Percentiles rank a stretch among this genome's conserved stretches.
Evolutionary conservation across 2,888 invertebrate species (phyloP).

Genomic region (Megastigmus dorsalis): DNA sequence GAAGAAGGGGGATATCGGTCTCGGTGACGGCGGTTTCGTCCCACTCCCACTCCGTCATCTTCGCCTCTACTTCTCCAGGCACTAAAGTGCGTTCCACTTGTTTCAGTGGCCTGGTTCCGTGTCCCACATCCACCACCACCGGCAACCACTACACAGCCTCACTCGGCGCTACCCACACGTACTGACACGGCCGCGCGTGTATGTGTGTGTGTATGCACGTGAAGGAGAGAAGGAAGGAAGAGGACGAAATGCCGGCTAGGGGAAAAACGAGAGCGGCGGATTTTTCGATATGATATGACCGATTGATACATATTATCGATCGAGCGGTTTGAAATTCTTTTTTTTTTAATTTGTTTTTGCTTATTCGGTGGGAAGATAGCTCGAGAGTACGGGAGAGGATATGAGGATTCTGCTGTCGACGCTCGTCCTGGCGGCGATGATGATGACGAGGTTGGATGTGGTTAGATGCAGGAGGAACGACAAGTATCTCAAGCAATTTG

Average conservation of each 20-base stretch:
- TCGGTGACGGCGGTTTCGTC: neutral
- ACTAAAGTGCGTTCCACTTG: slow-evolving; percentile 69
- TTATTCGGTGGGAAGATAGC: neutral
- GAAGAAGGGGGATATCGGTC: neutral
- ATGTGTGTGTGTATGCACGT: neutral
- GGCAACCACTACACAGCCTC: neutral
- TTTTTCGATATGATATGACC: neutral
- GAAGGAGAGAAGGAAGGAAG: neutral
- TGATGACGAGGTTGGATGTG: neutral
- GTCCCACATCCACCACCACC: slow-evolving; percentile 66
- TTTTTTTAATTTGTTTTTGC: too few species aligned
- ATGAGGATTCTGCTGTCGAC: slow-evolving; percentile 1
- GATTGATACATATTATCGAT: neutral
- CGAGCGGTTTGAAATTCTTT: neutral
- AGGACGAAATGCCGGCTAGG: neutral
- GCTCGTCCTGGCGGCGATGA: neutral
- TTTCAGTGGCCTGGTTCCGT: slow-evolving; percentile 74
- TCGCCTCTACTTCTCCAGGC: neutral
- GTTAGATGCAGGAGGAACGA: slow-evolving; percentile 62
- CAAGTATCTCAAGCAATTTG: slow-evolving; percentile 62
- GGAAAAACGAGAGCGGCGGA: neutral
- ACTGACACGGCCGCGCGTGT: too few species aligned
- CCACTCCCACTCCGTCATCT: neutral
- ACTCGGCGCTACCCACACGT: neutral
- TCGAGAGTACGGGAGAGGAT: neutral